Evolutionary conservation across 1,140 invertebrate species (phyloP).

Genomic region (Anastatus disparis): DNA sequence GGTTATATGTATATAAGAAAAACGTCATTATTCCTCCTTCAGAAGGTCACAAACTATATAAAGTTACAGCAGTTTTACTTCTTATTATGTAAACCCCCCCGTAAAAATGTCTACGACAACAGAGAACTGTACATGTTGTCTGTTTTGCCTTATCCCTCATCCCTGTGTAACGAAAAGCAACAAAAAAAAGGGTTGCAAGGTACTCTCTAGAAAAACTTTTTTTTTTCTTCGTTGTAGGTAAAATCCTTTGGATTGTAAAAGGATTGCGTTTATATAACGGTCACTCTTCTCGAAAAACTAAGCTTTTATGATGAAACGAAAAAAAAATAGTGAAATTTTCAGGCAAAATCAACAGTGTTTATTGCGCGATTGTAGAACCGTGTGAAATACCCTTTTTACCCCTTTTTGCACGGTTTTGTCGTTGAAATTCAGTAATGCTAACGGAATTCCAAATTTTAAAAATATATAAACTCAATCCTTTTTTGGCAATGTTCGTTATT

Average conservation of each 20-base stretch:
- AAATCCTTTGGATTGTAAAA: slow-evolving; percentile 29
- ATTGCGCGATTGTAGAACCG: slow-evolving; percentile 23
- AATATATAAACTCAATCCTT: neutral
- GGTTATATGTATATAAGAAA: too few relatives aligned
- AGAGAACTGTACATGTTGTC: neutral
- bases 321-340: slow-evolving; percentile 9
- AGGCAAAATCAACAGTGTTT: slow-evolving; percentile 4
- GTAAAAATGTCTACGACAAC: slow-evolving; percentile 30
- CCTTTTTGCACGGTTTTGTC: neutral
- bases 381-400: slow-evolving; percentile 26
- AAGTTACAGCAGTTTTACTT: slow-evolving; percentile 38
- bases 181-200: slow-evolving; percentile 37
- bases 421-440: neutral
- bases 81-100: slow-evolving; percentile 38
- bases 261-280: slow-evolving; percentile 27
- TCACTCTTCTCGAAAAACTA: slow-evolving; percentile 26
- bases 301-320: neutral
- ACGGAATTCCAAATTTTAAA: slow-evolving; percentile 6
- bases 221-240: slow-evolving; percentile 7
- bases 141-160: slow-evolving; percentile 34
- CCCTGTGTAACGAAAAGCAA: slow-evolving; percentile 9
- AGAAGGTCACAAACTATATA: slow-evolving; percentile 36
- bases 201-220: too few relatives aligned
- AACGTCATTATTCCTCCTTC: too few relatives aligned
- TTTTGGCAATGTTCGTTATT: neutral